phyloP scores from a whole-genome alignment of 2,113 vertebrate genomes.

The Ctenodactylus gundi region DNA sequence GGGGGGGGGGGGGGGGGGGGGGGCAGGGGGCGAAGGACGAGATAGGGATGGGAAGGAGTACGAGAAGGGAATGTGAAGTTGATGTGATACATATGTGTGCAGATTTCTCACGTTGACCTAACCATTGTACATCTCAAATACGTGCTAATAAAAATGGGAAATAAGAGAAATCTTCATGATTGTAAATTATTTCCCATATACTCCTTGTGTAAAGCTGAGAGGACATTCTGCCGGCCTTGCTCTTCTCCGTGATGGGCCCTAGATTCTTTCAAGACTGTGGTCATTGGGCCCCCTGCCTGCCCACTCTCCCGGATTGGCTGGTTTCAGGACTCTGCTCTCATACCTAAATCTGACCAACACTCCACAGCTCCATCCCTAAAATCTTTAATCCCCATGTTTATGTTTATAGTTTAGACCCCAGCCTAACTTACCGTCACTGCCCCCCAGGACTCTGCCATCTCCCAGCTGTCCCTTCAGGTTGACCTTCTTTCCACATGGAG shows the following conservation, averaged over 20 bases:
- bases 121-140: no score
- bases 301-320: not conserved
- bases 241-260: not conserved
- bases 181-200: no score
- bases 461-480: accelerated
- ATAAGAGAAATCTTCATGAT: no score
- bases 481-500: not conserved
- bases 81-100: no score
- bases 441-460: not conserved
- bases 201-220: not conserved
- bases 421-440: not conserved
- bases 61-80: no score
- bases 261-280: not conserved
- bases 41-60: no score
- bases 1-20: no score
- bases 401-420: no score
- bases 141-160: no score
- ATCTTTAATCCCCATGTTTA: not conserved
- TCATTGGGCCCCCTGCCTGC: not conserved
- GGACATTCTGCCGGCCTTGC: not conserved
- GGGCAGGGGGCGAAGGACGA: no score
- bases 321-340: not conserved
- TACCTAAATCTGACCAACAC: not conserved
- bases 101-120: no score
- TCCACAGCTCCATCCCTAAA: not conserved